Conservation (phyloP, 2,113 vertebrate genomes). For the Solea senegalensis region DNA sequence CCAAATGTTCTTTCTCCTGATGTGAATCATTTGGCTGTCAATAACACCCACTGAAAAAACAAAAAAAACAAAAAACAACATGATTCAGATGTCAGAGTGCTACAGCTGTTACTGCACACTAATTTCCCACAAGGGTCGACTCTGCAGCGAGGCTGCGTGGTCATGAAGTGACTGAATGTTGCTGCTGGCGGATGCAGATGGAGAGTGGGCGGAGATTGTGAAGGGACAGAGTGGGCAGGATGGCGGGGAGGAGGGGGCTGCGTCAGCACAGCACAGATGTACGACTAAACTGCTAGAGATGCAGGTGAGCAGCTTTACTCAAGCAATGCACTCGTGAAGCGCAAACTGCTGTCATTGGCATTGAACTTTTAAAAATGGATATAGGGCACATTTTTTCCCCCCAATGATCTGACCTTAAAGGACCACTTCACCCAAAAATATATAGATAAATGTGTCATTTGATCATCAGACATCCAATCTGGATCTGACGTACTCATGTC, state of each 20-base stretch:
- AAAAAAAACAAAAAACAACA: no score
- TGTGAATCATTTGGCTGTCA: no score
- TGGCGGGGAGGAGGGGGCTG: background rate
- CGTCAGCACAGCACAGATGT: background rate
- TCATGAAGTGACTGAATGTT: slow-evolving; percentile 29
- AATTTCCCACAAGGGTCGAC: no score
- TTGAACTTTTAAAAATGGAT: background rate
- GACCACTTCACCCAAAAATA: no score
- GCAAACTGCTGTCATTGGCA: background rate
- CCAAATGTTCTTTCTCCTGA: no score
- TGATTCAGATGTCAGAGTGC: no score
- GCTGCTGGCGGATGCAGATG: slow-evolving; percentile 34
- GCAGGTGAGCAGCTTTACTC: slow-evolving; percentile 42
- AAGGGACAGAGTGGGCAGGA: slow-evolving; percentile 20
- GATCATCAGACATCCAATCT: no score
- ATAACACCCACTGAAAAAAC: no score
- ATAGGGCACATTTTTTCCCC: background rate
- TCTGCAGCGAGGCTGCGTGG: background rate
- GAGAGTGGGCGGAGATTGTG: slow-evolving; percentile 43
- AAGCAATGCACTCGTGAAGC: slow-evolving; percentile 33
- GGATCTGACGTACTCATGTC: no score
- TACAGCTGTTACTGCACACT: no score
- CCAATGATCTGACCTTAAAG: no score
- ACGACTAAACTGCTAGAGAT: slow-evolving; percentile 9
- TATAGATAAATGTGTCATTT: no score